Base-by-base conservation (phyloP, 1,140 invertebrate species). In the Zaprionus ghesquierei region DNA sequence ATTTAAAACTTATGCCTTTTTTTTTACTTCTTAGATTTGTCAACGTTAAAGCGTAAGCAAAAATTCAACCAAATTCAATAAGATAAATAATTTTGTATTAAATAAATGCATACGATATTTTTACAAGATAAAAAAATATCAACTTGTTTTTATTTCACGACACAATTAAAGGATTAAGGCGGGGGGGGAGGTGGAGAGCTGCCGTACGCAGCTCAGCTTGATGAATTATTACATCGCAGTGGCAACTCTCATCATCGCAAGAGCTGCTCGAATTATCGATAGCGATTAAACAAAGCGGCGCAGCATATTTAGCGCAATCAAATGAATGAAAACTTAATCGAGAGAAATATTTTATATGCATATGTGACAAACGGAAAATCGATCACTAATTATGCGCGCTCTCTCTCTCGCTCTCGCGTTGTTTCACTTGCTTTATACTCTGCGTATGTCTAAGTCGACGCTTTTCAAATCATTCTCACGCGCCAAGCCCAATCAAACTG, bases 21-120 rank as follows among this genome's bases (percentile, higher is more conserved):
- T 51, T 55, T 13, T 33, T 64, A 60, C 20, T 33, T 59, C 64
- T 59, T 27, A 23, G 18, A 25, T 33, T 22, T 66, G 49, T 65
- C 59, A 59, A 50, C 44, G 62, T 59, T 72, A 73, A 56, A 31
- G 60, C 59, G 33, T 68, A 68, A 73, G 60, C 29, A 31, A n/a
- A 68, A 73, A 73, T 73, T 29, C 63, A 54, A 69, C 70, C 70
- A 73, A 73, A 73, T 61, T 55, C 13, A 55, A 55, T 55, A 61
- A 46, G 50, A 44, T 41, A 33, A 73, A 27, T 53, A 33, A 55
- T 68, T 31, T 68, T 73, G 29, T 69, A 73, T 61, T 31, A 53
- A 68, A 72, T 60, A 79, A 79, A 82, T 61, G 65, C 53, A 82
- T 63, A 77, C 60, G 29, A 75, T 82, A 82, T 82, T 84, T 82